Evolutionary conservation across 2,888 invertebrate genomes (phyloP), one percentile per base, ranked within the genome.

Genomic region (Mythimna albipuncta): DNA sequence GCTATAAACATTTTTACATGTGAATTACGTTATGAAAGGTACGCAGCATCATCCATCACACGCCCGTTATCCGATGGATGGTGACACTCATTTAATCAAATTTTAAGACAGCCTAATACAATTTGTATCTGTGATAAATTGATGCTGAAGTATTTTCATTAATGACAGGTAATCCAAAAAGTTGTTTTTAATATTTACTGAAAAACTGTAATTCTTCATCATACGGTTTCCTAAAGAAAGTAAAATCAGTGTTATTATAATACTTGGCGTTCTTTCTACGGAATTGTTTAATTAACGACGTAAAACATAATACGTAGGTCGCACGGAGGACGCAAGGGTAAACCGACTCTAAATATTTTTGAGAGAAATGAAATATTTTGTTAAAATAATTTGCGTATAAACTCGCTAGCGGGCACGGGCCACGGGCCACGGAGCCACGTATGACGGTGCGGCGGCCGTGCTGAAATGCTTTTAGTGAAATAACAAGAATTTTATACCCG

Each of bases 391-490:
- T 87, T 87, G 75, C 70, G 75, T 82, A 85, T 75, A 84, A 85
- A 85, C 72, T 84, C 76, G 75, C 74, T 70, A 81, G 77, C 77
- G 79, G 79, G 83, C 72, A 79, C 67, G 82, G 77, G 75, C 72
- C 72, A 79, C 67, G 82, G 77, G 75, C 72, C 75, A 54, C 78
- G 62, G 41, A 58, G 58, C 35, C 35, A n/a, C 35, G 58, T 58
- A 58, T 35, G 35, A 35, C 35, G 59, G 59, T 21, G 11, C 21
- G 26, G 78, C 79, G 81, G 85, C 74, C 85, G 82, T 81, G 77
- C 79, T 85, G 85, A 88, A 91, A 91, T 89, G 87, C 89, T 90
- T 91, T 91, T 89, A 91, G 88, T 84, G 85, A 89, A 91, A 91
- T 91, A 89, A 89, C 89, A 88, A 86, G 87, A 89, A 90, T 89